Evolutionary conservation across 2,113 vertebrate genomes (phyloP).

Genomic region (Rallus limicola): DNA sequence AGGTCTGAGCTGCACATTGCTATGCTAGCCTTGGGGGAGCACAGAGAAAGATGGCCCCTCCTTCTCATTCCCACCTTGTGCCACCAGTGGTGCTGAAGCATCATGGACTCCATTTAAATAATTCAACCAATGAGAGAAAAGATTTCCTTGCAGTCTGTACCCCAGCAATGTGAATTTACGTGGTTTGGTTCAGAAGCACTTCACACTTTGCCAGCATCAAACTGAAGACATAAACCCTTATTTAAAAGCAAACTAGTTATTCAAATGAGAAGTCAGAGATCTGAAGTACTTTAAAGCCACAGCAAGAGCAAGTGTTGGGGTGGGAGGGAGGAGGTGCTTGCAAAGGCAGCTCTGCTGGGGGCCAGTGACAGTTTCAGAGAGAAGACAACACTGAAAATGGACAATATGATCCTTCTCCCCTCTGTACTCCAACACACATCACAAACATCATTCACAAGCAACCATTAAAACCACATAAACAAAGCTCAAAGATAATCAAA

Average conservation of each 20-base stretch:
- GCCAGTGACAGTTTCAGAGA: background rate
- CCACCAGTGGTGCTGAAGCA: background rate
- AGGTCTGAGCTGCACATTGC: background rate
- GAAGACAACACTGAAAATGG: background rate
- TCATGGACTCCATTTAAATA: background rate
- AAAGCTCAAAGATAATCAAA: background rate
- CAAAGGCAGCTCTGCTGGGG: background rate
- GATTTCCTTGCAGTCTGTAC: background rate
- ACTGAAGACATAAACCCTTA: background rate
- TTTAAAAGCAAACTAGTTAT: background rate
- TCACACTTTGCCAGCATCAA: background rate
- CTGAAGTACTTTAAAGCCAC: background rate
- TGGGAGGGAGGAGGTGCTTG: background rate
- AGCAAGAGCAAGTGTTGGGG: background rate
- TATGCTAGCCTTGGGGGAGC: rapidly evolving
- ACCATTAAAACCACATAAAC: background rate
- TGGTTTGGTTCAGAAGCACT: background rate
- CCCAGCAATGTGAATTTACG: background rate
- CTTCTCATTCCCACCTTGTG: background rate
- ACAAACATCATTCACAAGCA: background rate
- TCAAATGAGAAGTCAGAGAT: background rate
- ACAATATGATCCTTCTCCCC: background rate
- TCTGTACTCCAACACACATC: background rate
- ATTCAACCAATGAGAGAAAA: background rate
- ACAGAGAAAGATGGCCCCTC: background rate